Evolutionary conservation across 2,113 vertebrate species (phyloP), one percentile per base, ranked within the genome.

Genomic region (Perccottus glenii): DNA sequence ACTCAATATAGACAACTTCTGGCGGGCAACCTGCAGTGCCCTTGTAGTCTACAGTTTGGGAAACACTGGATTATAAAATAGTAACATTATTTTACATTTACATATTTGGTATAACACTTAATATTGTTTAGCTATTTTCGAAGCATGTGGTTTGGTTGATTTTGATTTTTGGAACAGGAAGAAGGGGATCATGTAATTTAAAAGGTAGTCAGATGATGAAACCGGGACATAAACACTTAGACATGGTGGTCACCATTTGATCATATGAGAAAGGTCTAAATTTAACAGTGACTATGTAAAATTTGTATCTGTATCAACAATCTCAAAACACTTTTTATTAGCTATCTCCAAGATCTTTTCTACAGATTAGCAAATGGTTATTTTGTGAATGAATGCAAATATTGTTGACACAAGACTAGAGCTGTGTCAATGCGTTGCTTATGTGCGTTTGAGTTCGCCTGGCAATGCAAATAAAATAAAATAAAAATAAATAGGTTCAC

Each of bases 241-340:
- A 36, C 64, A 78, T 4, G 42, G 79, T 81, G 71, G 62, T 70
- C 50, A 65, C 75, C 86, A 82, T 85, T 59, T 88, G 88, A 85
- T 73, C 15, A 70, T 3, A 27, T 27, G 11, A 73, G 33, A 64
- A 14, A 62, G 15, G 60, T 66, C 35, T 49, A 4, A 60, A 55
- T n/a, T 14, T 16, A 61, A 68, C 51, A 77, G 69, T 62, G 60
- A 32, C 70, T 56, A 57, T 77, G 60, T 72, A 44, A 65, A 45
- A 10, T 47, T 11, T 0, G 19, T 27, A 51, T 67, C 11, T 58
- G 46, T 5, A n/a, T 8, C 33, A 42, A 74, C 48, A 67, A 58
- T 73, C 15, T 64, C 6, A 43, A 48, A 40, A 3, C 16, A 46
- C 4, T 19, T 27, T 27, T 27, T 8, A 35, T 36, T 19, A 42